These are phyloP conservation scores for Speoplatyrhinus poulsoni DNA, from an alignment of 2,113 vertebrate species.

Conservation along the genomic window DNA sequence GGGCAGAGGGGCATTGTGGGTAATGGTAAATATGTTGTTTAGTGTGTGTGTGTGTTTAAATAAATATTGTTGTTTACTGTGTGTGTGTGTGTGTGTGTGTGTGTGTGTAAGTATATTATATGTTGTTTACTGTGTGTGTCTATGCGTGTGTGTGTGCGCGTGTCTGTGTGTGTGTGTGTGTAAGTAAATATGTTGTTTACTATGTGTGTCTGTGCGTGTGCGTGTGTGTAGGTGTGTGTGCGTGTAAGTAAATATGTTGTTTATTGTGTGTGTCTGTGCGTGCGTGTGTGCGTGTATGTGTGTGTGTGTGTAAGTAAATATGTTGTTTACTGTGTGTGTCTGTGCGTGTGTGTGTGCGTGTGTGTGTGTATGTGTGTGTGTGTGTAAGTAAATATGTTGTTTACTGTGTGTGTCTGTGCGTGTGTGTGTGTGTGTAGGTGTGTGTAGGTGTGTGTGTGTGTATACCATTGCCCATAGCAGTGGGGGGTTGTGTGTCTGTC, in stretches of 20 bases:
- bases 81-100: not conserved
- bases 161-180: not conserved
- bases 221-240: no score
- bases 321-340: not conserved
- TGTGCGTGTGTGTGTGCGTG: no score
- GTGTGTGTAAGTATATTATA: no score
- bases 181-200: slow-evolving; percentile 36
- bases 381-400: slow-evolving; percentile 57
- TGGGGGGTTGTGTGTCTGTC: slow-evolving; percentile 58
- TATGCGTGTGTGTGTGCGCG: not conserved
- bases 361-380: not conserved
- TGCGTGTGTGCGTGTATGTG: not conserved
- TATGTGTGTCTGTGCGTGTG: not conserved
- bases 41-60: not conserved
- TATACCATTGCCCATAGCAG: slow-evolving; percentile 79
- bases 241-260: not conserved
- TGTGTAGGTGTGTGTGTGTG: slow-evolving; percentile 1
- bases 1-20: not conserved
- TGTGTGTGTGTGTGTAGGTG: no score
- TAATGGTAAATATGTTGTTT: not conserved
- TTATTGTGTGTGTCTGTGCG: not conserved
- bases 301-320: not conserved
- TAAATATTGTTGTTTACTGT: not conserved
- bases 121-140: not conserved
- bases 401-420: slow-evolving; percentile 67